Percentiles rank a stretch among this genome's conserved stretches.
These are phyloP conservation scores for Varanus komodoensis DNA, from an alignment of 2,113 vertebrate genomes.

Conservation along the genomic window DNA sequence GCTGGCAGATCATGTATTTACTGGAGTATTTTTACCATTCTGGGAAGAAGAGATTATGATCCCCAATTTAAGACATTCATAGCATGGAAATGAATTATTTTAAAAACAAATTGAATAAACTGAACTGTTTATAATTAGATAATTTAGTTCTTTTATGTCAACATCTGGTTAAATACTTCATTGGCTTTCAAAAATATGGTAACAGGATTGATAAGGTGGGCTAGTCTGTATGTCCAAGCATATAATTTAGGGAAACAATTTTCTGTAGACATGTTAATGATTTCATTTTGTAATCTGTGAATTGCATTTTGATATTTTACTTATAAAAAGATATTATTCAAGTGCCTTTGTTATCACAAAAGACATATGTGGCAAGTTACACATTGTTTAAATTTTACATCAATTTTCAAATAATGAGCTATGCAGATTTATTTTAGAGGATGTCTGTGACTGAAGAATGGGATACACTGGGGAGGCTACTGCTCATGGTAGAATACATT, in stretches of 20 bases:
- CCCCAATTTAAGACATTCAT: background rate
- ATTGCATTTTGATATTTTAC: background rate
- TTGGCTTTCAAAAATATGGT: background rate
- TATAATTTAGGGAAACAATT: background rate
- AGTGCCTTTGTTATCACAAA: background rate
- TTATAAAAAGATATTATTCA: background rate
- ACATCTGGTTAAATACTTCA: background rate
- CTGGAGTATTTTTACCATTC: background rate
- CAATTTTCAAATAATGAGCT: background rate
- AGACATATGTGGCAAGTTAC: background rate
- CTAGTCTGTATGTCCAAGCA: background rate
- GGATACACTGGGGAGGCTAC: background rate
- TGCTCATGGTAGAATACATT: background rate
- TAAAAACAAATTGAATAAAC: background rate
- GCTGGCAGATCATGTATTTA: background rate
- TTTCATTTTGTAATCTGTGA: background rate
- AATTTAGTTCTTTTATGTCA: background rate
- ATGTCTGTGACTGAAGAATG: background rate
- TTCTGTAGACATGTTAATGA: background rate
- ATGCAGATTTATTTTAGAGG: background rate
- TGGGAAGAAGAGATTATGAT: background rate
- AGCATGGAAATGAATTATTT: background rate
- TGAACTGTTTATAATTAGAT: background rate
- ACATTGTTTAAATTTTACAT: too few species aligned
- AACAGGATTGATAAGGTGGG: background rate